Conservation (phyloP, 2,888 invertebrate genomes). For the Orgyia antiqua region DNA sequence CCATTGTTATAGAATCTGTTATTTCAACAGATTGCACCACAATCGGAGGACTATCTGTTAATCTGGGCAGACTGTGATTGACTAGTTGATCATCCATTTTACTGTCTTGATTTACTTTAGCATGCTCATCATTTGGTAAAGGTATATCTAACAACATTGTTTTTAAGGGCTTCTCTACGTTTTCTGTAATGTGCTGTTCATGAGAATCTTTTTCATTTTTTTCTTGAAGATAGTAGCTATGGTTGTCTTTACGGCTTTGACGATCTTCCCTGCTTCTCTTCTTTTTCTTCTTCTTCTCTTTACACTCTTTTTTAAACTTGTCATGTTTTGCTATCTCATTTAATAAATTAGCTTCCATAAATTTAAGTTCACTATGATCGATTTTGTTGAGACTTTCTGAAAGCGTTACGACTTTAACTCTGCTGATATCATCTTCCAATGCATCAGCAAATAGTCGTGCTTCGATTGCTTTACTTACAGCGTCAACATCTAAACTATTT, state of each 20-base stretch:
- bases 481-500: conserved; percentile 88
- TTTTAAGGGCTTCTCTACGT: conserved; percentile 42
- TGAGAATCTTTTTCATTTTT: conserved; percentile 50
- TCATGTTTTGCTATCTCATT: conserved; percentile 35
- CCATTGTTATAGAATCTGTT: conserved; percentile 25
- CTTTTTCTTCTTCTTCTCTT: conserved; percentile 91
- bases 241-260: conserved; percentile 81
- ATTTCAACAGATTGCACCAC: conserved; percentile 34
- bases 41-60: conserved; percentile 80
- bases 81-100: conserved; percentile 59
- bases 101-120: conserved; percentile 31
- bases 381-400: conserved; percentile 25
- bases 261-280: conserved; percentile 90
- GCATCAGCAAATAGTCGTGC: conserved; percentile 86
- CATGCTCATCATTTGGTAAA: conserved; percentile 50
- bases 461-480: conserved; percentile 89
- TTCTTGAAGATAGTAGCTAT: conserved; percentile 81
- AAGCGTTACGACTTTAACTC: conserved; percentile 45
- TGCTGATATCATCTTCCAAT: conserved; percentile 66
- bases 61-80: conserved; percentile 80
- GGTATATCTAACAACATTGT: conserved; percentile 58
- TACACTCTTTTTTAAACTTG: conserved; percentile 77
- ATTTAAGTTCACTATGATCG: conserved; percentile 69
- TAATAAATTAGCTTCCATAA: conserved; percentile 63
- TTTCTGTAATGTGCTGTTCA: conserved; percentile 33